Evolutionary conservation across 2,888 invertebrate genomes (phyloP).

Genomic region (Zelleria hepariella): DNA sequence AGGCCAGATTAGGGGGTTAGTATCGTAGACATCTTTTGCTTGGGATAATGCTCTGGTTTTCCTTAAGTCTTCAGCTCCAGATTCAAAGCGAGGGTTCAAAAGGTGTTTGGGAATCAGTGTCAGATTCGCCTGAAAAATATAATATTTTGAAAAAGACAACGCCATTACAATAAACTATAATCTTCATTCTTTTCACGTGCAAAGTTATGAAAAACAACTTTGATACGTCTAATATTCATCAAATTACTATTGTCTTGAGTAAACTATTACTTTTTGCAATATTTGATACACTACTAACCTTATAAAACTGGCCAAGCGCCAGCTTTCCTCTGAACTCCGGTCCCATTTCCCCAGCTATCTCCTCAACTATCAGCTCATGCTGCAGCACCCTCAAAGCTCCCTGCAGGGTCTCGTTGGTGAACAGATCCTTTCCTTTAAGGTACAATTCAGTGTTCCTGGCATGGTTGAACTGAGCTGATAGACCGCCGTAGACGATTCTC

Average conservation of each 20-base stretch:
- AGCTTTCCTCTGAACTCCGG: constrained; percentile 73
- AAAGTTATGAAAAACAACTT: no score
- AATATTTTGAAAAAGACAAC: not conserved
- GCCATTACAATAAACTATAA: no score
- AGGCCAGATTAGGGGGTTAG: constrained; percentile 76
- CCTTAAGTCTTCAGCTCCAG: constrained; percentile 61
- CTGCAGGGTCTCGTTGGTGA: constrained; percentile 58
- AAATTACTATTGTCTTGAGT: not conserved
- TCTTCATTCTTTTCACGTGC: not conserved
- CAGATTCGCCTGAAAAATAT: constrained; percentile 56
- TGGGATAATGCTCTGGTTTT: constrained; percentile 71
- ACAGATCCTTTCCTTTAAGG: constrained; percentile 40
- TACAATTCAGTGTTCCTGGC: constrained; percentile 73
- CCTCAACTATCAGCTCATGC: constrained; percentile 72
- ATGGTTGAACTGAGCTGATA: constrained; percentile 65
- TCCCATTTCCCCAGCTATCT: constrained; percentile 69
- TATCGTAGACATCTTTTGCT: constrained; percentile 75
- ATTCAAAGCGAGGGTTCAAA: constrained; percentile 55
- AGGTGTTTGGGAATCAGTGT: constrained; percentile 60
- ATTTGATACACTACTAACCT: constrained; percentile 70
- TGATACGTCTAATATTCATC: no score
- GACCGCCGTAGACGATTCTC: constrained; percentile 74
- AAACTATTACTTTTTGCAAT: no score
- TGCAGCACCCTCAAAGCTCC: constrained; percentile 67
- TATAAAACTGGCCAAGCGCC: constrained; percentile 76